Conservation (phyloP, 2,113 vertebrate species). For the Osmerus mordax region DNA sequence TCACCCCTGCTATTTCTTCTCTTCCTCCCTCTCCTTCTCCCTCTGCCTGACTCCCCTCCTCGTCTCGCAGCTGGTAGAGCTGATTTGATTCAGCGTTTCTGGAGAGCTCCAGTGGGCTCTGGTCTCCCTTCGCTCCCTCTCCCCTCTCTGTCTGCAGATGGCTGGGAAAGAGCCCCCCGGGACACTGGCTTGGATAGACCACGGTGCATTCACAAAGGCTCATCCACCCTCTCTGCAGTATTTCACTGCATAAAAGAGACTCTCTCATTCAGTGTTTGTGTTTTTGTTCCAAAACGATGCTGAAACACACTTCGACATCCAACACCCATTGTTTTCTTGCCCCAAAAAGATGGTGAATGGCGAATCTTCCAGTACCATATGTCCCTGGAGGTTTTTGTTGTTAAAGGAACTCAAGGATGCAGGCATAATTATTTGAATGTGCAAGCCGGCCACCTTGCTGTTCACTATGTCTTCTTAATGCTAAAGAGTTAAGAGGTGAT, state of each 20-base stretch:
- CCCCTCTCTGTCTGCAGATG: constrained; percentile 41
- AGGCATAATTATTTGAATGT: no score
- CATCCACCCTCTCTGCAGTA: no score
- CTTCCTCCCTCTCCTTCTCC: constrained; percentile 20
- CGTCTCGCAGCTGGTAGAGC: constrained; percentile 43
- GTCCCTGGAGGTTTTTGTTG: no score
- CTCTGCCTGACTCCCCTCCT: constrained; percentile 13
- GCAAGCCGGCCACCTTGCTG: no score
- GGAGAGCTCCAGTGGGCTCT: constrained; percentile 22
- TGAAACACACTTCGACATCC: no score
- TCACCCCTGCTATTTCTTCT: constrained; percentile 1
- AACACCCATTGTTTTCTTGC: no score
- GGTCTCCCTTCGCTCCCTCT: constrained; percentile 43
- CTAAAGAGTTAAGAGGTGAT: no score
- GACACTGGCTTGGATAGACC: constrained; percentile 28
- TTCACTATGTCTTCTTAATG: no score
- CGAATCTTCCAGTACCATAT: no score
- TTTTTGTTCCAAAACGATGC: not conserved
- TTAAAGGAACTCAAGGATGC: no score
- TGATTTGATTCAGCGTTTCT: constrained; percentile 63
- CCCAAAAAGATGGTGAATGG: no score
- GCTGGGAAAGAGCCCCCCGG: constrained; percentile 47
- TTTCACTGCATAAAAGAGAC: constrained; percentile 1
- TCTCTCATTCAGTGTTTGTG: not conserved
- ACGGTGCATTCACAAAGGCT: constrained; percentile 33